Evolutionary conservation across 2,113 vertebrate species (phyloP).

Genomic region (Podilymbus podiceps): DNA sequence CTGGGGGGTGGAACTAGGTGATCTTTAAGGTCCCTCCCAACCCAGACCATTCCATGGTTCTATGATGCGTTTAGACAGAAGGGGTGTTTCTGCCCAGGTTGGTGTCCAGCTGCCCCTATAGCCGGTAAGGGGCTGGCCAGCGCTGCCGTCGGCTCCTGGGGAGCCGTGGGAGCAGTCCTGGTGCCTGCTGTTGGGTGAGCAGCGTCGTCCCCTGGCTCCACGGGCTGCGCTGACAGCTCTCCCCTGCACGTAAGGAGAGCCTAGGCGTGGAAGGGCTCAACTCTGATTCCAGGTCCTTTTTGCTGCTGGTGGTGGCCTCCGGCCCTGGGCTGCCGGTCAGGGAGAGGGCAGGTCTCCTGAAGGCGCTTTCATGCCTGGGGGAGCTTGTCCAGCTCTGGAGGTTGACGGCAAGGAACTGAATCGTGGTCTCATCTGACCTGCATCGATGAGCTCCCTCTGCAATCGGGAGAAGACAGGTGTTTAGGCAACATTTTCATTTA

Average conservation of each 20-base stretch:
- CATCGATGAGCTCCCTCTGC: rapidly evolving
- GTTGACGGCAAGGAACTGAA: rapidly evolving
- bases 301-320: background rate
- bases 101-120: background rate
- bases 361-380: background rate
- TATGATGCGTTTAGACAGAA: background rate
- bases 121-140: background rate
- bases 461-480: background rate
- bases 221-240: rapidly evolving
- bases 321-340: background rate
- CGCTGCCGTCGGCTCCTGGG: background rate
- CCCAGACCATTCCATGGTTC: too few relatives aligned
- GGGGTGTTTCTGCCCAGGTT: background rate
- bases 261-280: rapidly evolving
- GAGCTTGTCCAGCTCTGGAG: background rate
- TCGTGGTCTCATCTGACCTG: background rate
- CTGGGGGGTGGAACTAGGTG: too few relatives aligned
- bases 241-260: rapidly evolving
- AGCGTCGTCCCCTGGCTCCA: background rate
- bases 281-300: background rate
- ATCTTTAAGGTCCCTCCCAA: too few relatives aligned
- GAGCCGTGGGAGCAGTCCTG: background rate
- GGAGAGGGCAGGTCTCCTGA: background rate
- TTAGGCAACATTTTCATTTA: background rate
- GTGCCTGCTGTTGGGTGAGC: background rate